These are phyloP conservation scores for Pygoscelis antarcticus DNA, from an alignment of 2,113 vertebrate species.

Conservation along the genomic window DNA sequence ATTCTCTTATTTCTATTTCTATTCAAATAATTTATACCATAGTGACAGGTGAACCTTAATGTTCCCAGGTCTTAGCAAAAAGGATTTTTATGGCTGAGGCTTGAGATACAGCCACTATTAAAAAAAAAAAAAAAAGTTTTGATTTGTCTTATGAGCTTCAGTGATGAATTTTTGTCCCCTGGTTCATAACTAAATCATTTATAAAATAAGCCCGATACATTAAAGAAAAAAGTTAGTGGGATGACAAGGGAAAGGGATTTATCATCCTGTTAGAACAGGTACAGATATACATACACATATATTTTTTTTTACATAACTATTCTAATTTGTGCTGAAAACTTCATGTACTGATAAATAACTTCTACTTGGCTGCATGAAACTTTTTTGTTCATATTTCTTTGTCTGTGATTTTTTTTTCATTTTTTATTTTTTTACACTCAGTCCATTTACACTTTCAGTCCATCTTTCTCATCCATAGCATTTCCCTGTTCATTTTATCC, in stretches of 20 bases:
- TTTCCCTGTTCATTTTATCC: constrained; percentile 39
- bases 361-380: constrained; percentile 79
- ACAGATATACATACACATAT: neutral
- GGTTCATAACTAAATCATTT: neutral
- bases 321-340: constrained; percentile 79
- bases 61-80: neutral
- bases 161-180: neutral
- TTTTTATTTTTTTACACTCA: neutral
- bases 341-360: constrained; percentile 75
- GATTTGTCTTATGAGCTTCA: neutral
- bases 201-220: neutral
- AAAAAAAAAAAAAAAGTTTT: neutral
- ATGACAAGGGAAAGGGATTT: neutral
- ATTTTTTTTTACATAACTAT: constrained; percentile 62
- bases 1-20: neutral
- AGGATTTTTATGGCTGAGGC: neutral
- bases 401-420: constrained; percentile 8
- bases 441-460: constrained; percentile 48
- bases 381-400: constrained; percentile 51
- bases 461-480: constrained; percentile 43
- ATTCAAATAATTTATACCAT: neutral
- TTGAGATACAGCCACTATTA: neutral
- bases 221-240: neutral
- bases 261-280: constrained; percentile 8
- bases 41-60: neutral